These are phyloP conservation scores for Phalacrocorax carbo DNA, from an alignment of 2,113 vertebrate genomes.

Conservation along the genomic window DNA sequence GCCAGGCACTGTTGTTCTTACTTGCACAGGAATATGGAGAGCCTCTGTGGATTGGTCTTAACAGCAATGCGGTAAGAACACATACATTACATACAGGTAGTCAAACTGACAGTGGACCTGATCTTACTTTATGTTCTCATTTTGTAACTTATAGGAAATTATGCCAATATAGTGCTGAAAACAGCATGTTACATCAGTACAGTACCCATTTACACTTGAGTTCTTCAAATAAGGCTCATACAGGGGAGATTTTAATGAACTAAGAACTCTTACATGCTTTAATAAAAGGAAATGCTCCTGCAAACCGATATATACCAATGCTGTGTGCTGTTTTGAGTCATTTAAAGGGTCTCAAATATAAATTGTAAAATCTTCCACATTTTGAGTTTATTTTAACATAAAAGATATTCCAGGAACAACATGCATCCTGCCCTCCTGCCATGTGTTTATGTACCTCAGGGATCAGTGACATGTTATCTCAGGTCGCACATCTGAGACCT, in stretches of 20 bases:
- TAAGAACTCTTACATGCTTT: background rate
- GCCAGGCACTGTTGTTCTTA: conserved; percentile 75
- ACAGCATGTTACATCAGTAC: background rate
- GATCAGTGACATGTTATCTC: background rate
- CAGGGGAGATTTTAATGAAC: background rate
- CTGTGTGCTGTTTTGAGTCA: background rate
- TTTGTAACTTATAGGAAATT: background rate
- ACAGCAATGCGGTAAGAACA: conserved; percentile 85
- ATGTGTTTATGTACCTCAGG: background rate
- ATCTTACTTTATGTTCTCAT: background rate
- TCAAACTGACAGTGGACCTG: background rate
- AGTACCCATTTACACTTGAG: background rate
- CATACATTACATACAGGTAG: background rate
- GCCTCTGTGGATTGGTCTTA: conserved; percentile 90
- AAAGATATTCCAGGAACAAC: background rate
- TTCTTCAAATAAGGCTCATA: background rate
- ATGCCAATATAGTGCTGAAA: background rate
- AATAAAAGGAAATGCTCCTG: background rate
- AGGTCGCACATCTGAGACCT: background rate
- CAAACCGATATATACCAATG: background rate
- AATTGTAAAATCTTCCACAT: background rate
- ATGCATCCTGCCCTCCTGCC: background rate
- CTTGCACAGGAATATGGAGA: conserved; percentile 69
- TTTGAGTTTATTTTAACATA: background rate
- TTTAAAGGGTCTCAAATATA: background rate